Evolutionary conservation across 2,888 invertebrate species (phyloP).

Genomic region (Syritta pipiens): DNA sequence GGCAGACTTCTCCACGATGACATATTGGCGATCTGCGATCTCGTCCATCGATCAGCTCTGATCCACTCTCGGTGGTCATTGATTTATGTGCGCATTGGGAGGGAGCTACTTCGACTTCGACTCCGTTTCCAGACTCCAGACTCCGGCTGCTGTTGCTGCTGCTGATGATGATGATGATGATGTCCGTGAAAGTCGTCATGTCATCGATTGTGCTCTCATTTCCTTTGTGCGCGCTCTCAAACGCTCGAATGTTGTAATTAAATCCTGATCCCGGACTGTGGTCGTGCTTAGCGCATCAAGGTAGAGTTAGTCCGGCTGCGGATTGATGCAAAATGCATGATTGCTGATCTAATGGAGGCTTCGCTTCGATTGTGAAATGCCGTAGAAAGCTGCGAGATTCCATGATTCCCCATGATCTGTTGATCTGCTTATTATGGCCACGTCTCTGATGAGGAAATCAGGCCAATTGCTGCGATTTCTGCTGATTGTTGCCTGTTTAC

Average conservation of each 20-base stretch:
- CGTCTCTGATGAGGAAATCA: constrained; percentile 5
- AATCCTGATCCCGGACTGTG: constrained; percentile 39
- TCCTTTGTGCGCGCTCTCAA: constrained; percentile 35
- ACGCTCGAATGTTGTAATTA: constrained; percentile 60
- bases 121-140: too few relatives aligned
- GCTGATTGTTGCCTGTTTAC: too few relatives aligned
- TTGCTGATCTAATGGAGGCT: constrained; percentile 25
- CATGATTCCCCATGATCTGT: background rate
- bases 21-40: constrained; percentile 66
- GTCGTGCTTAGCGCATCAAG: constrained; percentile 59
- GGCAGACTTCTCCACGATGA: constrained; percentile 56
- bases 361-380: constrained; percentile 23
- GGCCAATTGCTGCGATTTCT: constrained; percentile 50
- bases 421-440: constrained; percentile 31
- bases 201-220: too few relatives aligned
- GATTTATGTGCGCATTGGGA: constrained; percentile 47
- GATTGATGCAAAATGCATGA: constrained; percentile 54
- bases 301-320: too few relatives aligned
- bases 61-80: constrained; percentile 54
- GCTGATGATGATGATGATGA: too few relatives aligned
- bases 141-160: too few relatives aligned
- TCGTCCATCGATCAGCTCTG: constrained; percentile 60
- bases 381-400: constrained; percentile 21
- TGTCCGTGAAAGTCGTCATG: constrained; percentile 19
- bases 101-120: constrained; percentile 35